A percentile compares a stretch with the other conserved stretches of the same genome.
Conservation (phyloP, 2,113 vertebrate species). For the Lycaon pictus region DNA sequence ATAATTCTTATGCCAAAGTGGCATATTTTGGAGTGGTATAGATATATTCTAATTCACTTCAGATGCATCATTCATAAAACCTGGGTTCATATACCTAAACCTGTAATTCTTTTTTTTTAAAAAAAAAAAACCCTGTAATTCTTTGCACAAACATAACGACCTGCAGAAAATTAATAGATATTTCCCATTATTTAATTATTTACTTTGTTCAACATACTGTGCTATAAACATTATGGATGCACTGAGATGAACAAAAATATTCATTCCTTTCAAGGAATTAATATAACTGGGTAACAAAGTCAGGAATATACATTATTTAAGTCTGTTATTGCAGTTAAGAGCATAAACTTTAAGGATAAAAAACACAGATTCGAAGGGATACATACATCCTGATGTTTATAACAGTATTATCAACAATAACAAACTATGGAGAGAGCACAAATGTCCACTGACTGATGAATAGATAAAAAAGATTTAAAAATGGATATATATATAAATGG, state of each 20-base stretch:
- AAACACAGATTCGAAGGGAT: background rate
- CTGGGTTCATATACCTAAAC: background rate
- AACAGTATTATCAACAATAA: background rate
- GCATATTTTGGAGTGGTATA: background rate
- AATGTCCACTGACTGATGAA: background rate
- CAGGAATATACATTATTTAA: background rate
- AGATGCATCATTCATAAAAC: background rate
- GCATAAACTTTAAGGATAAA: too few species aligned
- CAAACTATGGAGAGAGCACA: background rate
- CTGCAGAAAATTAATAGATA: background rate
- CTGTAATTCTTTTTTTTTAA: background rate
- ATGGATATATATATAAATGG: too few species aligned
- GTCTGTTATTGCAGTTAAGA: background rate
- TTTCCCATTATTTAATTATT: slow-evolving; percentile 17
- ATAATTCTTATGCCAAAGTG: background rate
- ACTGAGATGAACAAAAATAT: background rate
- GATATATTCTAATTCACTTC: background rate
- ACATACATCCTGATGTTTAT: background rate
- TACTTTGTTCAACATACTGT: background rate
- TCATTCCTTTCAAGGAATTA: slow-evolving; percentile 2
- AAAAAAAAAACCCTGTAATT: background rate
- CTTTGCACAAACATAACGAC: background rate
- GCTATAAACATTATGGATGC: background rate
- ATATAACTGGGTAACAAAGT: background rate
- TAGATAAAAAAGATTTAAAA: background rate